Base-by-base conservation (phyloP, 1,140 invertebrate species). In the Drosophila lowei region DNA sequence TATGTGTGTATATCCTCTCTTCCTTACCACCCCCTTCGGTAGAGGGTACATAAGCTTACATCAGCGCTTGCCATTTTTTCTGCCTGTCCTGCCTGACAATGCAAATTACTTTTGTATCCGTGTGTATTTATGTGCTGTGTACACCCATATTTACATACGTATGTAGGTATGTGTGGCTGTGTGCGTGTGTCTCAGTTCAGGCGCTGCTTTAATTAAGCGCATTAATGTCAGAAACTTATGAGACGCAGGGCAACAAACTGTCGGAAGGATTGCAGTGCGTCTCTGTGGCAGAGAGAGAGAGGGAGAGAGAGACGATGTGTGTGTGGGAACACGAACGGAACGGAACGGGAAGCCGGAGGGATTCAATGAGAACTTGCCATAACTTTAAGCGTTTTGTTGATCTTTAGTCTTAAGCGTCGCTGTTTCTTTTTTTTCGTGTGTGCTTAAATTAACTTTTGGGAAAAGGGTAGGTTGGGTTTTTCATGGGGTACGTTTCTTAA, bases 181-280 rank as follows among this genome's bases (percentile, higher is more conserved):
- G 6, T 50, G 59, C 43, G 41, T 53, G 41, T 62, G 63, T 50
- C 54, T 42, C 28, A 53, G 30, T 58, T 76, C 84, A 68, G 71
- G 55, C 60, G 49, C 65, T 88, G 56, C 83, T 66, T 86, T 88
- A 86, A 86, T 86, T 83, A 86, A 88, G 83, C 78, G 83, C 83
- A 83, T 83, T 86, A 86, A 83, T 83, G 83, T 72, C 83, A 81
- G 47, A 72, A 83, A 78, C 83, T 88, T 88, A 76, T 73, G 83
- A 62, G 70, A 49, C 59, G 49, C 42, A 63, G 62, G 34, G 64
- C 48, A 52, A 70, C 25, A 42, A 57, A 42, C 54, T 16, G 38
- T 38, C 34, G 34, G 34, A 38, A 38, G 11, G 34, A 38, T 38
- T 38, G 34, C 34, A 38, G 5, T 34, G 30, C 30, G 30, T 9